Conservation (phyloP, 2,888 invertebrate species). For the Fabriciana adippe region DNA sequence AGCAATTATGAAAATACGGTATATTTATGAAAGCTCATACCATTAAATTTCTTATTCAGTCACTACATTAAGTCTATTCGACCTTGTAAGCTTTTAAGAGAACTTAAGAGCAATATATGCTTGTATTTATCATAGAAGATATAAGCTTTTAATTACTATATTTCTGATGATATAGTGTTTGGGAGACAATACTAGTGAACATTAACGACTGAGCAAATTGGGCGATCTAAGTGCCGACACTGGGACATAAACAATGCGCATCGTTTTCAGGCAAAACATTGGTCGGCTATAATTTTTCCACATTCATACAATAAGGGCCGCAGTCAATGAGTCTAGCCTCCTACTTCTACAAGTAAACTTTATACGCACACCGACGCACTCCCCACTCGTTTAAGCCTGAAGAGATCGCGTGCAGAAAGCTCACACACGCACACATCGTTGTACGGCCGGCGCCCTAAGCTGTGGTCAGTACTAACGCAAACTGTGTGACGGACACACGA, state of each 20-base stretch:
- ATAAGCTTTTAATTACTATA: conserved; percentile 66
- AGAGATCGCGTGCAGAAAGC: conserved; percentile 81
- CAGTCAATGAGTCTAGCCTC: conserved; percentile 83
- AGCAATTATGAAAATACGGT: too few relatives aligned
- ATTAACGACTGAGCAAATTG: conserved; percentile 75
- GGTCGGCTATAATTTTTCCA: conserved; percentile 80
- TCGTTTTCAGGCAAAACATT: conserved; percentile 77
- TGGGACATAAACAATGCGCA: conserved; percentile 75
- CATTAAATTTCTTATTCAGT: too few relatives aligned
- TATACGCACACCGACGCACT: conserved; percentile 68
- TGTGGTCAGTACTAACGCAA: conserved; percentile 82
- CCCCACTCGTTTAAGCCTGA: conserved; percentile 75
- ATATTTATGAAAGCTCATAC: too few relatives aligned
- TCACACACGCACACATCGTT: conserved; percentile 76
- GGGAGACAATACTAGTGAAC: conserved; percentile 67
- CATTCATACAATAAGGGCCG: conserved; percentile 82
- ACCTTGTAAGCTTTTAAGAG: background rate
- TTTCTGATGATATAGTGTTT: conserved; percentile 71
- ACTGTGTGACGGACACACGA: conserved; percentile 83
- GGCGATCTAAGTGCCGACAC: conserved; percentile 71
- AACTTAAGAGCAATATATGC: too few relatives aligned
- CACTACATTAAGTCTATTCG: too few relatives aligned
- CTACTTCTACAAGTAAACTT: conserved; percentile 74
- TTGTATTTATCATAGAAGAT: background rate
- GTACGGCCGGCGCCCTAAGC: conserved; percentile 79